phyloP scores from a whole-genome alignment of 1,140 invertebrate genomes.

The Anastrepha ludens region DNA sequence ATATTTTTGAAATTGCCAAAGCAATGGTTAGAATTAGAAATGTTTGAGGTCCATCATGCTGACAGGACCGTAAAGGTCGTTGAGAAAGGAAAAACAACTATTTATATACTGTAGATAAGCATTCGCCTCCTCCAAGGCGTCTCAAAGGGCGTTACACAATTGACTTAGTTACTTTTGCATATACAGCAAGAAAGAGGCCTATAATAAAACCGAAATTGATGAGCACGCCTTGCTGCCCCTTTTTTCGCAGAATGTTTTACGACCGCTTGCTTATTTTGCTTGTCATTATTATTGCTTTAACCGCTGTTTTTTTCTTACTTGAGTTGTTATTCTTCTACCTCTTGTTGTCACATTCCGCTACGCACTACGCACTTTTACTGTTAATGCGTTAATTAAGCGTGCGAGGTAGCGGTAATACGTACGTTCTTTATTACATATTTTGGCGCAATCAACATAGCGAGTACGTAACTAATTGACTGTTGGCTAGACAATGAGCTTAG shows the following conservation, averaged over 20 bases:
- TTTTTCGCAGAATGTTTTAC: not conserved
- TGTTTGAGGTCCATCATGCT: not conserved
- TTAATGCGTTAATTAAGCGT: slow-evolving; percentile 48
- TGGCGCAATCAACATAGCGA: not conserved
- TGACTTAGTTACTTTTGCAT: not conserved
- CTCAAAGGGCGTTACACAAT: not conserved
- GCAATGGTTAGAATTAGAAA: not conserved
- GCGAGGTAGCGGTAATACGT: not conserved
- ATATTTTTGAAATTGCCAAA: not conserved
- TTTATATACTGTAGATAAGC: not conserved
- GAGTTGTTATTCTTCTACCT: not conserved
- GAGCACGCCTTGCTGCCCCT: not conserved
- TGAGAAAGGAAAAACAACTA: not conserved
- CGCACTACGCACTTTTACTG: not conserved
- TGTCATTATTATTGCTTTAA: not conserved
- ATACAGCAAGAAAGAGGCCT: not conserved
- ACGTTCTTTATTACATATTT: not conserved
- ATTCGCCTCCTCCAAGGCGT: not conserved
- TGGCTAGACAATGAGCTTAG: not conserved
- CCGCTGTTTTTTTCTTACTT: not conserved
- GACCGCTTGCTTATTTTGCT: slow-evolving; percentile 18
- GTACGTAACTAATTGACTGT: slow-evolving; percentile 26
- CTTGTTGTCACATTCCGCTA: not conserved
- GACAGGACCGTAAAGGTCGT: not conserved
- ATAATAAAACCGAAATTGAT: not conserved